phyloP scores from a whole-genome alignment of 1,140 invertebrate species.

The Dendroctonus ponderosae region DNA sequence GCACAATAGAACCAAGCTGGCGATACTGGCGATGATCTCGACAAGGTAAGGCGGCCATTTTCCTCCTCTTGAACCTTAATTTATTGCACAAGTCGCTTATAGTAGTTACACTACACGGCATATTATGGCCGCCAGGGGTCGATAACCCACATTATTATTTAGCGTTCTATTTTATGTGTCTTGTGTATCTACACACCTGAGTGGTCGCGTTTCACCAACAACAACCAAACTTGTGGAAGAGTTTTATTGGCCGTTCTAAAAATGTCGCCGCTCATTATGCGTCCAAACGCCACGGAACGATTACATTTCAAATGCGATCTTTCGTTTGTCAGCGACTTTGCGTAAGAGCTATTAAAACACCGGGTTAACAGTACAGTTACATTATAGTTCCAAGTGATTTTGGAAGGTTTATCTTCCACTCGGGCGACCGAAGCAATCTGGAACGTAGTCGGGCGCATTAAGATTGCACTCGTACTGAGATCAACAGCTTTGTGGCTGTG shows the following conservation, averaged over 20 bases:
- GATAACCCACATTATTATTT: slow-evolving; percentile 51
- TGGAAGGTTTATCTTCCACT: too few relatives aligned
- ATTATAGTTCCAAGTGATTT: too few relatives aligned
- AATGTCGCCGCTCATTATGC: slow-evolving; percentile 42
- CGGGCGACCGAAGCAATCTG: too few relatives aligned
- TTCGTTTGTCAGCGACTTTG: background rate
- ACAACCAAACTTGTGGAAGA: slow-evolving; percentile 27
- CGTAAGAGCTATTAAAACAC: too few relatives aligned
- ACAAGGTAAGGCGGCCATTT: slow-evolving; percentile 33
- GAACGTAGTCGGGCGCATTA: too few relatives aligned
- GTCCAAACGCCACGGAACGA: slow-evolving; percentile 6
- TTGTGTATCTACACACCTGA: slow-evolving; percentile 46
- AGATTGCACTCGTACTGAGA: too few relatives aligned
- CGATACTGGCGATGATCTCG: slow-evolving; percentile 24
- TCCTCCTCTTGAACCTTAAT: slow-evolving; percentile 32
- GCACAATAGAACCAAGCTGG: slow-evolving; percentile 20
- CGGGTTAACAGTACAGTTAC: too few relatives aligned
- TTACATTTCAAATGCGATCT: slow-evolving; percentile 23
- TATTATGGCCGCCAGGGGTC: slow-evolving; percentile 42
- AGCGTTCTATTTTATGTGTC: slow-evolving; percentile 50
- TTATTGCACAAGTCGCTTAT: slow-evolving; percentile 35
- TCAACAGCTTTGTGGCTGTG: too few relatives aligned
- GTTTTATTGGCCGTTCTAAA: slow-evolving; percentile 51
- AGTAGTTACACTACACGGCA: slow-evolving; percentile 36
- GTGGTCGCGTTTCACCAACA: slow-evolving; percentile 39